Evolutionary conservation across 1,140 invertebrate species (phyloP), one percentile per base, ranked within the genome.

Genomic region (Tetramorium alpestre): DNA sequence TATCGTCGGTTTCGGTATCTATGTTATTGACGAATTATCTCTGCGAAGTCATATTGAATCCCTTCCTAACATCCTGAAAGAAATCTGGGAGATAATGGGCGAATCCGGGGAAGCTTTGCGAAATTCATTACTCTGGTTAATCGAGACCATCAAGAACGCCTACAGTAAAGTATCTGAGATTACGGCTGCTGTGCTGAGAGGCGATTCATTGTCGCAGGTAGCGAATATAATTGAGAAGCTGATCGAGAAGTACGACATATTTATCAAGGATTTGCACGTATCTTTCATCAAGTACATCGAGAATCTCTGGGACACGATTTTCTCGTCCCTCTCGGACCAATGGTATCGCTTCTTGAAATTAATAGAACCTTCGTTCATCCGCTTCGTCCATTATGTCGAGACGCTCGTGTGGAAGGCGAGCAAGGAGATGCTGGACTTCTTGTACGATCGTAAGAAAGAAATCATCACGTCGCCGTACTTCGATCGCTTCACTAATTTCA

Each of bases 61-160:
- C 2, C 91, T 98, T 58, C 98, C 98, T 0, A 97, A 97, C 54
- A 98, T 98, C 54, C 94, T 98, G 0, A 97, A 97, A 38, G 98
- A 98, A 92, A 96, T 98, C 87, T 98, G 97, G 97, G 97, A 97
- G 62, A 96, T 97, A 88, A 97, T 98, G 97, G 97, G 98, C 0
- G 97, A 98, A 54, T 98, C 97, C 0, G 97, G 97, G 8, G 96
- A 97, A 90, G 97, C 97, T 0, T 96, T 98, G 2, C 96, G 97
- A 28, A 96, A 97, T 81, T 97, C 97, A 73, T 95, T 98, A 2
- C 94, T 97, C 0, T 98, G 97, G 96, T 96, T 98, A 0, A 96
- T 98, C 0, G 97, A 98, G 76, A 96, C 97, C 3, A 95, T 98
- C 0, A 98, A 98, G 92, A 96, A 94, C 33, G 97, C 96, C 1